A percentile compares a stretch with the other conserved stretches of the same genome.
phyloP scores from a whole-genome alignment of 2,888 invertebrate genomes.

The Drosophila maculinotata region DNA sequence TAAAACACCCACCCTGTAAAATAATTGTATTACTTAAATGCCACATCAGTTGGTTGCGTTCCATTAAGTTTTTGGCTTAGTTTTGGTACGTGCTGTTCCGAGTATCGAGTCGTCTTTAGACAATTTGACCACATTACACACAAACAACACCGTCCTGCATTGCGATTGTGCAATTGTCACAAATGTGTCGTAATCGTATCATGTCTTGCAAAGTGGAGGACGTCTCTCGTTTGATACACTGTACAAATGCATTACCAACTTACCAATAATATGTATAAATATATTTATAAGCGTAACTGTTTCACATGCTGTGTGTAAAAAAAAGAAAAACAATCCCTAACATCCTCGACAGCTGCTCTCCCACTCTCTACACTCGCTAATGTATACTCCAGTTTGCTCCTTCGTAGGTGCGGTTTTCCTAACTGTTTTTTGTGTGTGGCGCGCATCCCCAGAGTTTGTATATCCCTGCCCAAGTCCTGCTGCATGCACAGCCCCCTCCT shows the following conservation, averaged over 20 bases:
- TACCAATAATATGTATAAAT: conserved; percentile 14
- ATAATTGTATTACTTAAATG: conserved; percentile 31
- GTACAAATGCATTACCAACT: conserved; percentile 52
- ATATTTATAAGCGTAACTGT: conserved; percentile 48
- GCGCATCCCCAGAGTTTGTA: conserved; percentile 36
- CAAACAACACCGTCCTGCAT: conserved; percentile 25
- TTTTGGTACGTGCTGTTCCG: conserved; percentile 28
- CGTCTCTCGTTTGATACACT: no score
- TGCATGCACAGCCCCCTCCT: conserved; percentile 22
- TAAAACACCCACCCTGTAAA: no score
- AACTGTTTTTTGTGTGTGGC: conserved; percentile 35
- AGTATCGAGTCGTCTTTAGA: conserved; percentile 26
- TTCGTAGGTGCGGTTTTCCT: conserved; percentile 34
- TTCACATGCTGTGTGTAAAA: no score
- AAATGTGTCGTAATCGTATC: conserved; percentile 49
- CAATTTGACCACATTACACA: conserved; percentile 13
- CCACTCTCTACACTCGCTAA: conserved; percentile 33
- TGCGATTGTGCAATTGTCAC: conserved; percentile 33
- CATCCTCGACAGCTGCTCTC: conserved; percentile 47
- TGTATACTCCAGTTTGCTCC: no score
- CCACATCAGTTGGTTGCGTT: conserved; percentile 31
- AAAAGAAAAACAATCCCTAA: neutral
- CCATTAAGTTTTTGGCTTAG: conserved; percentile 35
- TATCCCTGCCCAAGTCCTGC: conserved; percentile 18
- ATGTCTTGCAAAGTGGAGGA: conserved; percentile 37